Percentiles rank a stretch among this genome's conserved stretches.
phyloP scores from a whole-genome alignment of 2,888 invertebrate species.

The Apantesis nais region DNA sequence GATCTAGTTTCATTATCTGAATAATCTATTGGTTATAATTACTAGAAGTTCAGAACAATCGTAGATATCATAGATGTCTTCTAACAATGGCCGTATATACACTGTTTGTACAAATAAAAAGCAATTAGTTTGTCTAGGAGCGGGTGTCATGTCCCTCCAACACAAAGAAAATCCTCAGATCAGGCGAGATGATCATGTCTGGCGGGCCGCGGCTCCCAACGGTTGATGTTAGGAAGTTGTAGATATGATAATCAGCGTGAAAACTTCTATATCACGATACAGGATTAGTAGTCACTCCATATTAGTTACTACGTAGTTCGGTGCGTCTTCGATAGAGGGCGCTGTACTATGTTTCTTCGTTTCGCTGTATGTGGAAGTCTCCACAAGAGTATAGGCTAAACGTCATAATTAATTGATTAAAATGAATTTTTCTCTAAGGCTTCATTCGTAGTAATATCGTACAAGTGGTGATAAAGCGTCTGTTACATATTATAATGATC shows the following conservation, averaged over 20 bases:
- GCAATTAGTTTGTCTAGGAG: neutral
- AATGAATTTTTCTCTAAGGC: neutral
- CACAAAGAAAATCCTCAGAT: too few relatives aligned
- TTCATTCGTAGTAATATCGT: neutral
- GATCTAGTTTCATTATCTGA: neutral
- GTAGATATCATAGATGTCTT: neutral
- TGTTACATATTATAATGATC: neutral
- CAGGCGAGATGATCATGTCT: too few relatives aligned
- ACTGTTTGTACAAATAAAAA: neutral
- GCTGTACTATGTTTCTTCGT: too few relatives aligned
- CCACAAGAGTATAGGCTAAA: neutral
- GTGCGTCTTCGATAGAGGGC: too few relatives aligned
- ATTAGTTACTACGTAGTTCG: too few relatives aligned
- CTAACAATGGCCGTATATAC: neutral
- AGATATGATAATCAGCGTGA: too few relatives aligned
- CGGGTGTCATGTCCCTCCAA: too few relatives aligned
- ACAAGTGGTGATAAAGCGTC: neutral
- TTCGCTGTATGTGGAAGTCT: too few relatives aligned
- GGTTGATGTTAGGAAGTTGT: too few relatives aligned
- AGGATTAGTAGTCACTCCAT: too few relatives aligned
- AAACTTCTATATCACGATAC: too few relatives aligned
- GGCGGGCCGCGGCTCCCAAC: too few relatives aligned
- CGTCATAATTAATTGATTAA: neutral
- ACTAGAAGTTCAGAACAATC: neutral
- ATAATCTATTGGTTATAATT: neutral